Evolutionary conservation across 2,113 vertebrate genomes (phyloP).

Genomic region (Rhineura floridana): DNA sequence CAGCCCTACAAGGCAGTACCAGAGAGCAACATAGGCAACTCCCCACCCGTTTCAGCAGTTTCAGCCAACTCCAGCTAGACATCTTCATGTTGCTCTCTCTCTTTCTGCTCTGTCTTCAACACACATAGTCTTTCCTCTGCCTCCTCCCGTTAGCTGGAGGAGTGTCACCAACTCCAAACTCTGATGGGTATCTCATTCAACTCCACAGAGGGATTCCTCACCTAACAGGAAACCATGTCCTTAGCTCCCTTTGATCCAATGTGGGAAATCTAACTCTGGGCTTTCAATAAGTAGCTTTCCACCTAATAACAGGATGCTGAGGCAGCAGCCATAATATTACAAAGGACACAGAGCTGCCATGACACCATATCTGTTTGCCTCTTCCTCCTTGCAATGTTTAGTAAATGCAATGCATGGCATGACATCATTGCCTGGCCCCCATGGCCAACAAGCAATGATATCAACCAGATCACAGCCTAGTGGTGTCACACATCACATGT

Average conservation of each 20-base stretch:
- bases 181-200: neutral
- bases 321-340: neutral
- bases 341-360: neutral
- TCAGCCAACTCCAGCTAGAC: neutral
- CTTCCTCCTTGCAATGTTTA: neutral
- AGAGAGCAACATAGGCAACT: neutral
- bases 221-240: neutral
- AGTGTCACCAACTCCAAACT: neutral
- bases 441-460: neutral
- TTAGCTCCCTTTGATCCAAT: neutral
- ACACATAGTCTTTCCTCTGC: neutral
- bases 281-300: neutral
- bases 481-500: neutral
- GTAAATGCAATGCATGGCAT: neutral
- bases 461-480: neutral
- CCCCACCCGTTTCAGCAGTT: neutral
- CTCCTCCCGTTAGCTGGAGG: neutral
- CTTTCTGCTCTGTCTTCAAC: neutral
- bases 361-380: neutral
- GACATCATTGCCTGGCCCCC: neutral
- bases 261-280: too few relatives aligned
- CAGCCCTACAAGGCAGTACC: neutral
- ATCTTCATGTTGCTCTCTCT: neutral
- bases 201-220: neutral
- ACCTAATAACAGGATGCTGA: neutral